Conservation (phyloP, 2,888 invertebrate species). For the Ypsolopha sequella region DNA sequence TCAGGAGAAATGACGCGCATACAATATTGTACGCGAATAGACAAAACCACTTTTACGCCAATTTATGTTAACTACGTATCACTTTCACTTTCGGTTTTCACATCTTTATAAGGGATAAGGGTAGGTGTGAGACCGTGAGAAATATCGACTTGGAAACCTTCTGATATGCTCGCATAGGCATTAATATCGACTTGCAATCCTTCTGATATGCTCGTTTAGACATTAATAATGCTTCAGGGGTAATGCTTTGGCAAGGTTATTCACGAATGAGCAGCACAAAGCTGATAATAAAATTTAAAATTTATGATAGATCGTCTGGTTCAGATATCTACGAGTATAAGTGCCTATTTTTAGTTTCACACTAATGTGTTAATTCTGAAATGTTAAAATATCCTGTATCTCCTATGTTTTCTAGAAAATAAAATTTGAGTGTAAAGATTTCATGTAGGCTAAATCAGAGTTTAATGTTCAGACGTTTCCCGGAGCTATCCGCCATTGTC, state of each 20-base stretch:
- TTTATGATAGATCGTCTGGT: not conserved
- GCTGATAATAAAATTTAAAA: constrained; percentile 15
- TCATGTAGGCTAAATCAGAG: no score
- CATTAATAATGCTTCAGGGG: constrained; percentile 5
- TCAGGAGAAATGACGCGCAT: not conserved
- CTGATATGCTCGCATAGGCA: not conserved
- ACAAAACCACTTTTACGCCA: constrained; percentile 25
- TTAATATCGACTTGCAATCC: constrained; percentile 1
- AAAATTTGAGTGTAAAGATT: not conserved
- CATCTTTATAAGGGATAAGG: constrained; percentile 8
- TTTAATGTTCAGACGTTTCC: no score
- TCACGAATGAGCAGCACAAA: constrained; percentile 28
- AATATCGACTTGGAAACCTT: constrained; percentile 1
- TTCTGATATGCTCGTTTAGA: not conserved
- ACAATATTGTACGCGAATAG: constrained; percentile 18
- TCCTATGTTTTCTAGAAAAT: not conserved
- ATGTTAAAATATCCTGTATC: no score
- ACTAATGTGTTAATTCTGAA: not conserved
- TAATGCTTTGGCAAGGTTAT: constrained; percentile 27
- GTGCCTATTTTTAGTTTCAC: not conserved
- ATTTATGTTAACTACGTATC: constrained; percentile 28
- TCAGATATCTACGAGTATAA: not conserved
- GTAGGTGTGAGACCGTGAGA: not conserved
- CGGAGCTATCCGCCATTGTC: not conserved
- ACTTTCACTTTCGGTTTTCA: constrained; percentile 27